Base-by-base conservation (phyloP, 2,797 vertebrate species). In the Hippoglossus hippoglossus region DNA sequence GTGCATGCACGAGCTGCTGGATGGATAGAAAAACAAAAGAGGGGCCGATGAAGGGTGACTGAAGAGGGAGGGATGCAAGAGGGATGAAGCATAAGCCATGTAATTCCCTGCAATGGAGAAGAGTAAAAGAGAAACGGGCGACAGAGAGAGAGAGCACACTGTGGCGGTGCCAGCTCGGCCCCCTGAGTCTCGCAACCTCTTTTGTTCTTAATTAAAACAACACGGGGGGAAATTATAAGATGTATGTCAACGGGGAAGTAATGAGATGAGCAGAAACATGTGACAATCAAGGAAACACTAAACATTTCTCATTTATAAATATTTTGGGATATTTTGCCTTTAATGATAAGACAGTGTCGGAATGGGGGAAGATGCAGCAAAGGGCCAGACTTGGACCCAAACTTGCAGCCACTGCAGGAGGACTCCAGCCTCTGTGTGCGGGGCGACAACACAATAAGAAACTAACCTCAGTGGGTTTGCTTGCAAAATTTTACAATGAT, bases 191-290 rank as follows among this genome's bases (percentile, higher is more conserved):
- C 69, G 41, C 50, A 58, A 74, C 63, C 79, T 84, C 60, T 71
- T 86, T 79, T 87, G 80, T 87, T 80, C 72, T 84, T 91, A 90
- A 93, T 94, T 94, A 93, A 89, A 73, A 87, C 82, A 82, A 87
- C 81, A 89, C 19, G 11, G 36, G 62, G 56, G 77, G 6, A 56
- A 76, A 71, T 77, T 34, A 79, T 59, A 72, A 50, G 41, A 76
- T 67, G 50, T 52, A 46, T 62, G 59, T 57, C 5, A 16, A 67
- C 22, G 26, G 51, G 62, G 66, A 24, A 2, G 47, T 49, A 61
- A 61, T 22, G 51, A 60, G 50, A 80, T 24, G 52, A 49, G 72
- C n/a, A 49, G 65, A 78, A 74, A 63, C 49, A 41, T 36, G 28
- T 71, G 69, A 69, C 49, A 67, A 59, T 71, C 26, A 63, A 63